Base-by-base conservation (phyloP, 2,113 vertebrate species). In the Tylochromis polylepis region DNA sequence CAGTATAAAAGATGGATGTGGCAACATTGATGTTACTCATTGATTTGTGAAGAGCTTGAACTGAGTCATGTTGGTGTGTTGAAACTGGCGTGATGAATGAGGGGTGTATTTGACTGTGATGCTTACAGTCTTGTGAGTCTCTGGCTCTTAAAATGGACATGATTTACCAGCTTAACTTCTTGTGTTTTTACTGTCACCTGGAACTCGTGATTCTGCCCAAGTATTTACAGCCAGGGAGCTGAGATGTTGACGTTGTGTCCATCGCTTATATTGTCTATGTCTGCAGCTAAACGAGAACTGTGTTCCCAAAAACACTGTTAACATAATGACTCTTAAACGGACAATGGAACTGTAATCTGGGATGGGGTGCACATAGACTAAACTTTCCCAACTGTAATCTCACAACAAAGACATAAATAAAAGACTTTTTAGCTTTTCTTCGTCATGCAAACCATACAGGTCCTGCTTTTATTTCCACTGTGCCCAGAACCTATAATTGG, bases 321-420 rank as follows among this genome's bases (percentile, higher is more conserved):
- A 18, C 46, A 31, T 36, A 56, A 65, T 10, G 16, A 31, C 36
- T 70, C n/a, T 84, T 70, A 77, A 79, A 91, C 82, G 85, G 58
- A 85, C 85, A 88, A 89, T 85, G 53, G 53, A 0, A 0, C 14
- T 8, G 20, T 57, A 14, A 24, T 14, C 5, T 57, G 55, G 22
- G 51, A 9, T 20, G 51, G 15, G 11, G 11, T 67, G 29, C 59
- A 62, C 29, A 36, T 15, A 11, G 36, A 67, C 31, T 38, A 4
- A 41, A 67, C 20, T n/a, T 49, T 49, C 18, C 24, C 15, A 16
- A 14, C 34, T 4, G 4, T 31, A 62, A 49, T 49, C 46, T 49
- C 6, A 49, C 16, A 51, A 11, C 2, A n/a, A 31, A 10, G 59
- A 16, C 22, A 24, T 22, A 6, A 58, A 58, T 6, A 27, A 12